Conservation (phyloP, 2,888 invertebrate species). For the Xanthia togata region DNA sequence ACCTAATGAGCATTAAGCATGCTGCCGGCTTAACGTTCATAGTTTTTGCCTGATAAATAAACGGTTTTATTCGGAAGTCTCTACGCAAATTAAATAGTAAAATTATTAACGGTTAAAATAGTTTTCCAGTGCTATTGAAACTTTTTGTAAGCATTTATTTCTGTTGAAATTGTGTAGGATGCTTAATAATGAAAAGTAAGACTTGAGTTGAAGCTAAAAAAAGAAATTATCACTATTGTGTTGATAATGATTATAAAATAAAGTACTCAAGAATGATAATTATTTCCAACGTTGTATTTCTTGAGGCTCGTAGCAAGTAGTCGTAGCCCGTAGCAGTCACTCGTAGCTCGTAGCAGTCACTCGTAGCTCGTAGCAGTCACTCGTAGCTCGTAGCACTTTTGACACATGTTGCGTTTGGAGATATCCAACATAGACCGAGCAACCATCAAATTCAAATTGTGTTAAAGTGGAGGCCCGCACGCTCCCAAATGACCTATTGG, state of each 20-base stretch:
- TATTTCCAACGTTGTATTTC: neutral
- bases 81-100: neutral
- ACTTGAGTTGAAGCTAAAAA: neutral
- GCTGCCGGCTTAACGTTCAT: constrained; percentile 26
- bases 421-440: neutral
- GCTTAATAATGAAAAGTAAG: constrained; percentile 1
- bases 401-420: constrained; percentile 12
- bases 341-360: neutral
- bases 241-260: neutral
- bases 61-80: constrained; percentile 2
- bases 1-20: constrained; percentile 57
- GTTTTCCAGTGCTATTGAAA: neutral
- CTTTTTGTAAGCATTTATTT: neutral
- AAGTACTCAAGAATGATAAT: neutral
- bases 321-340: neutral
- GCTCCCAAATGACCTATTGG: neutral
- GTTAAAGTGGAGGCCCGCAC: neutral
- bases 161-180: neutral
- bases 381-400: constrained; percentile 8
- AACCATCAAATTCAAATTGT: neutral
- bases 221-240: neutral
- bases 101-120: neutral
- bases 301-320: neutral
- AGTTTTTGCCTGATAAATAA: constrained; percentile 21
- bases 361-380: constrained; percentile 3